Base-by-base conservation (phyloP, 2,888 invertebrate genomes). In the Agelastica alni region DNA sequence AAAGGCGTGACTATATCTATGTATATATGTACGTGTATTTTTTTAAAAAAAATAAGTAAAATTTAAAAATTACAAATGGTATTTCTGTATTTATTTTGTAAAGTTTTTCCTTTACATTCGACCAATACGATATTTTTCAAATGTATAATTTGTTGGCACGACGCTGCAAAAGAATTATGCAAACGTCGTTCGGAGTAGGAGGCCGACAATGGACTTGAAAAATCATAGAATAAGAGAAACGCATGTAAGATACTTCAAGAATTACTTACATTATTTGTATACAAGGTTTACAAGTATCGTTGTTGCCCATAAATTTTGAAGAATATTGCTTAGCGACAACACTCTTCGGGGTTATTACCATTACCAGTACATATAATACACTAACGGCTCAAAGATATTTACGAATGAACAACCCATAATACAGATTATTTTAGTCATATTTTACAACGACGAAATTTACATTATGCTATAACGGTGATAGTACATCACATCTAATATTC, bases 181-280 rank as follows among this genome's bases (percentile, higher is more conserved):
- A 62, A 62, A 51, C 56, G 34, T 18, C 44, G 51, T 53, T 58
- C 51, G 52, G 61, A 63, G 63, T 61, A 60, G 63, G 61, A 63
- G 63, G 59, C 61, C 63, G 63, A 63, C 63, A 59, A 61, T 60
- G 51, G 51, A 46, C 22, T 48, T 47, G 41, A 54, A 60, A 60
- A 60, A 57, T 60, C 60, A 51, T 60, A 55, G 55, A 60, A 60
- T 56, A 56, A 55, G 58, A 55, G 58, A 55, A 55, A 53, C 37
- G 39, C 57, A 53, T 55, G 53, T 57, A 57, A 47, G 57, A 57
- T 49, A 49, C 57, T 60, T 55, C 60, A 55, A 57, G 53, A 57
- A 48, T 52, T 53, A 56, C 52, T 59, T 59, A 56, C 52, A 57
- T 57, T 59, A 56, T 56, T 51, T 51, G 51, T 56, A 56, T 46